Base-by-base conservation (phyloP, 2,888 invertebrate genomes). In the Poecilobothrus nobilitatus region DNA sequence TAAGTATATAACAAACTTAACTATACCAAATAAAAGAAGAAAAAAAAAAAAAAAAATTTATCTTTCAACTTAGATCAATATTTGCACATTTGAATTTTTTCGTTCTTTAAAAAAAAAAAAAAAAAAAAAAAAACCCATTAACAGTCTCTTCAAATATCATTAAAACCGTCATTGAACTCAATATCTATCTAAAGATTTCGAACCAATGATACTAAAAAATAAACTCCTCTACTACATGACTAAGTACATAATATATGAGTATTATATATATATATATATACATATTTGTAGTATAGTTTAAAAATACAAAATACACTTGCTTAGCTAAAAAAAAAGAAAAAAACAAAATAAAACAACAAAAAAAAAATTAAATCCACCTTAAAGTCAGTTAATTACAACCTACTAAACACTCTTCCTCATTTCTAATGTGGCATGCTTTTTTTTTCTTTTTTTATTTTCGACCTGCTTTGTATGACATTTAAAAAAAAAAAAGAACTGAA, bases 81-180 rank as follows among this genome's bases (percentile, higher is more conserved):
- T 53, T 53, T 53, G 53, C 53, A 53, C 53, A 53, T 53, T 53
- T 18, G 53, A 53, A 53, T 53, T 53, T 53, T 53, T n/a, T 12
- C 1, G 6, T 18, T 53, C 27, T 53, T 12, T 15, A 41, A 8
- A 41, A 41, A n/a, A n/a, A n/a, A n/a, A n/a, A n/a, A n/a, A n/a
- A n/a, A n/a, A 18, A 53, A 18, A 53, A 53, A n/a, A 18, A 53
- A 18, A 53, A 53, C 53, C 53, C 53, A 53, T 53, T 53, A 53
- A n/a, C 53, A 53, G 15, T 6, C 53, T n/a, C 15, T 53, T 53
- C 37, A 37, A 41, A 41, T 18, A 53, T 53, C 53, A 53, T 53
- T 53, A 15, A 53, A 6, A 18, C 53, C 18, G 6, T 18, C 53
- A 53, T 53, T 53, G 18, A 53, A 53, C 37, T 53, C n/a, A 53